A percentile compares a stretch with the other conserved stretches of the same genome.
These are phyloP conservation scores for Eleutherodactylus coqui DNA, from an alignment of 2,797 vertebrate species.

Conservation along the genomic window DNA sequence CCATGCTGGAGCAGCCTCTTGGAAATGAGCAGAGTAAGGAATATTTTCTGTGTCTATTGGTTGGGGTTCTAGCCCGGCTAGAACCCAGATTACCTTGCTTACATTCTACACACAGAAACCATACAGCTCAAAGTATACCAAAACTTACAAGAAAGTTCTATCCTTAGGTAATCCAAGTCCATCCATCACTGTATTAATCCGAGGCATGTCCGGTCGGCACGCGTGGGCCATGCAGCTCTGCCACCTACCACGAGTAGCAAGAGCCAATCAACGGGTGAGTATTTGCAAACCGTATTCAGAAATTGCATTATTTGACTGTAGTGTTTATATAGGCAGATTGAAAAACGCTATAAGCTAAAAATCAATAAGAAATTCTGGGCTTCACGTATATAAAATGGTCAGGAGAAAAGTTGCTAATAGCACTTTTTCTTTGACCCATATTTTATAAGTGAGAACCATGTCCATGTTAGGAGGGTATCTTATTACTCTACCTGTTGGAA, in stretches of 20 bases:
- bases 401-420: no score
- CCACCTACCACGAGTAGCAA: constrained; percentile 88
- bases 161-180: constrained; percentile 87
- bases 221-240: constrained; percentile 91
- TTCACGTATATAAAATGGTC: no score
- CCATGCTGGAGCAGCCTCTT: constrained; percentile 87
- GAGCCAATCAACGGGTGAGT: constrained; percentile 92
- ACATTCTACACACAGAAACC: not conserved
- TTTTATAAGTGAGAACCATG: no score
- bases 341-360: no score
- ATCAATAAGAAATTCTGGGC: no score
- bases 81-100: not conserved
- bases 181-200: constrained; percentile 87
- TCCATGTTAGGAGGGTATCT: no score
- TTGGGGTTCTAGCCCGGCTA: no score
- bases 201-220: constrained; percentile 87
- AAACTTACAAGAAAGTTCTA: constrained; percentile 51
- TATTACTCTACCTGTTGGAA: not conserved
- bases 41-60: no score
- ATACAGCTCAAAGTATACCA: no score
- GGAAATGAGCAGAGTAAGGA: constrained; percentile 85
- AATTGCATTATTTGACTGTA: no score
- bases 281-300: not conserved
- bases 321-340: no score
- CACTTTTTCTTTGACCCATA: no score